Evolutionary conservation across 1,140 invertebrate species (phyloP).

Genomic region (Dreissena rostriformis): DNA sequence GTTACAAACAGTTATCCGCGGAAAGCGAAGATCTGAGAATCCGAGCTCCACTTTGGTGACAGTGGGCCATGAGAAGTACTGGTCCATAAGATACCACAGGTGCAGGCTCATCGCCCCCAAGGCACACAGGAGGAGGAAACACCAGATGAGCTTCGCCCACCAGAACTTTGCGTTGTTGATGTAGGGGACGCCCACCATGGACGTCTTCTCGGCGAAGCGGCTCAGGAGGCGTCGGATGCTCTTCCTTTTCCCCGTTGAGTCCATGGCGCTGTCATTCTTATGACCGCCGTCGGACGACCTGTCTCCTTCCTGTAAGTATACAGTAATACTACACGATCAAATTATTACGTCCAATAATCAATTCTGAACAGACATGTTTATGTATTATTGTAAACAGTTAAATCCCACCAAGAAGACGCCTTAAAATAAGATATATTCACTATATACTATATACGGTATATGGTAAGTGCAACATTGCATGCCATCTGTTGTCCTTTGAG

Average conservation of each 20-base stretch:
- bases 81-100: slow-evolving; percentile 54
- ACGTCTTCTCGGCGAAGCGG: slow-evolving; percentile 62
- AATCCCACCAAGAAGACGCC: no score
- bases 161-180: slow-evolving; percentile 50
- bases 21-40: slow-evolving; percentile 61
- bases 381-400: no score
- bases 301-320: no score
- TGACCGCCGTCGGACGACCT: not conserved
- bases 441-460: no score
- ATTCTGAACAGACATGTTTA: no score
- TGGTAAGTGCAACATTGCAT: no score
- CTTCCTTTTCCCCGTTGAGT: slow-evolving; percentile 43
- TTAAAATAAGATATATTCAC: no score
- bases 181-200: slow-evolving; percentile 61
- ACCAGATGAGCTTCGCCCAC: slow-evolving; percentile 55
- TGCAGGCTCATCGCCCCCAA: slow-evolving; percentile 57
- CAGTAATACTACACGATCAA: no score
- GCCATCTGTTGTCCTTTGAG: no score
- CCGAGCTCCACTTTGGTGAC: slow-evolving; percentile 47
- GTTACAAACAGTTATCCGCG: slow-evolving; percentile 71
- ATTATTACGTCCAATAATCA: no score
- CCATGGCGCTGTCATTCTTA: not conserved
- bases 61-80: slow-evolving; percentile 60
- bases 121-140: slow-evolving; percentile 38
- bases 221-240: slow-evolving; percentile 35